phyloP scores from a whole-genome alignment of 2,888 invertebrate genomes.

The Tipula unca region DNA sequence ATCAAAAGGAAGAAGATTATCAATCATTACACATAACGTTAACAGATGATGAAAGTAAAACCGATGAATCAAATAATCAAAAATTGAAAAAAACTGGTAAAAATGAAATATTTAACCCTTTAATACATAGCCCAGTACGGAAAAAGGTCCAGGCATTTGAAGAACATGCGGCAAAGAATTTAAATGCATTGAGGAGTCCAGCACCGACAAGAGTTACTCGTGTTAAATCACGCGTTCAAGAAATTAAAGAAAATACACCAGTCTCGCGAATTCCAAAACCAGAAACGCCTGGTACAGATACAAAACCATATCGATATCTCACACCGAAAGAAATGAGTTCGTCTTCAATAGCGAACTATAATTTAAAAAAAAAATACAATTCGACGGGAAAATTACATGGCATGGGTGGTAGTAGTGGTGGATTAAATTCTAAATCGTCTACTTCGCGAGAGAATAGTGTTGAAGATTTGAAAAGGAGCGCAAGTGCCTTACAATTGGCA shows the following conservation, averaged over 20 bases:
- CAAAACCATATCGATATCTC: background rate
- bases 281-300: background rate
- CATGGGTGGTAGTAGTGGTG: background rate
- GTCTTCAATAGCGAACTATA: background rate
- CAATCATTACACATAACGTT: background rate
- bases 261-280: background rate
- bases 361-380: background rate
- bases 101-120: slow-evolving; percentile 44
- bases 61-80: background rate
- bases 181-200: slow-evolving; percentile 22
- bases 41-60: slow-evolving; percentile 24
- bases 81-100: slow-evolving; percentile 32
- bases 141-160: slow-evolving; percentile 55
- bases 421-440: background rate
- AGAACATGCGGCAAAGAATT: slow-evolving; percentile 32
- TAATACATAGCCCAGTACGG: slow-evolving; percentile 50
- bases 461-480: slow-evolving; percentile 37
- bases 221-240: slow-evolving; percentile 29
- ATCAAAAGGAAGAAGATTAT: background rate
- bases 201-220: slow-evolving; percentile 25
- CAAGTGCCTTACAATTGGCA: slow-evolving; percentile 27
- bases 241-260: slow-evolving; percentile 32
- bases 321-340: background rate
- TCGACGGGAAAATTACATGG: background rate
- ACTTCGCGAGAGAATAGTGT: slow-evolving; percentile 36